A percentile compares a stretch with the other conserved stretches of the same genome.
Evolutionary conservation across 2,797 vertebrate species (phyloP).

Genomic region (Crypturellus tataupa): DNA sequence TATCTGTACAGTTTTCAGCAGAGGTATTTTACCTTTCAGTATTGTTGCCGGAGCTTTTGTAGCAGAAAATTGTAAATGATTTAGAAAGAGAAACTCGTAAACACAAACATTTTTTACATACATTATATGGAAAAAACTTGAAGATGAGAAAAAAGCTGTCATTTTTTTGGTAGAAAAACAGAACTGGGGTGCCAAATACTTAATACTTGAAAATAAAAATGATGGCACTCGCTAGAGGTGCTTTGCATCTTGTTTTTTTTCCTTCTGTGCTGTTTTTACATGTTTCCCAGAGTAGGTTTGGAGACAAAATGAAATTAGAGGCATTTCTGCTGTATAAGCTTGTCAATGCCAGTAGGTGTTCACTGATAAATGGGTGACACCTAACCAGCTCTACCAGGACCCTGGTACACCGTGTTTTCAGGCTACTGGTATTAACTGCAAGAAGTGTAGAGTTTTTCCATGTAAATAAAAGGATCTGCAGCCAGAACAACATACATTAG

Average conservation of each 20-base stretch:
- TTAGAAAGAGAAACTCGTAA: conserved; percentile 58
- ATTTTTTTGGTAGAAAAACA: not conserved
- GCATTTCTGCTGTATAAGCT: not conserved
- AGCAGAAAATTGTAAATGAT: conserved; percentile 71
- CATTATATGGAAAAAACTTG: not conserved
- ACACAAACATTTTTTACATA: not conserved
- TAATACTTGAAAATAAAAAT: not conserved
- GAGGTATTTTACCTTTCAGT: conserved; percentile 56
- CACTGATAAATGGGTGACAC: not conserved
- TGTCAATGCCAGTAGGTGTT: not conserved
- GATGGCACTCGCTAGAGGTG: not conserved
- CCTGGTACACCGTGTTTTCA: not conserved
- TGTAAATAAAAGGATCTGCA: not conserved
- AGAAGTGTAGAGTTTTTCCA: not conserved
- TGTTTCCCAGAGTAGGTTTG: not conserved
- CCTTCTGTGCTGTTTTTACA: not conserved
- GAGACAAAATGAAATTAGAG: not conserved
- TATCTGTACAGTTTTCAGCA: conserved; percentile 47
- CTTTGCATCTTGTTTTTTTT: not conserved
- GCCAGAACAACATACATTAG: not conserved
- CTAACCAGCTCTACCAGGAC: not conserved
- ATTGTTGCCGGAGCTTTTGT: conserved; percentile 27
- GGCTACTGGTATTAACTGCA: not conserved
- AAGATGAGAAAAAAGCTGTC: not conserved
- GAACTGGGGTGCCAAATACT: not conserved